These are phyloP conservation scores for Cephus pygmeus DNA, from an alignment of 2,888 invertebrate species.

Conservation along the genomic window DNA sequence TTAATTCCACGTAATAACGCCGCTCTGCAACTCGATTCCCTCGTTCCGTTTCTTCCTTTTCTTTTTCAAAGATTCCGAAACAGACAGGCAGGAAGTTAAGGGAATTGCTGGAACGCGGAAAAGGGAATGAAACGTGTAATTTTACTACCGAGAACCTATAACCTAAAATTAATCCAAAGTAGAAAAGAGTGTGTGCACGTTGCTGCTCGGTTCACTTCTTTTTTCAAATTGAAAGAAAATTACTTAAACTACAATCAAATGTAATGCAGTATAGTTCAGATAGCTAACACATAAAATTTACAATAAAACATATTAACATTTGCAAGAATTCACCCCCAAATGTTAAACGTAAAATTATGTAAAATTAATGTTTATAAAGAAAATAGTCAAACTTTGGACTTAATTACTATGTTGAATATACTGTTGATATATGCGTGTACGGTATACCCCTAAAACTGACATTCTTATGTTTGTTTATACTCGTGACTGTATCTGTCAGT, in stretches of 20 bases:
- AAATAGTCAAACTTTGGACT: background rate
- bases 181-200: background rate
- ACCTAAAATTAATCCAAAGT: background rate
- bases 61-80: background rate
- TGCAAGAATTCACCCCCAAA: background rate
- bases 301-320: background rate
- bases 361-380: background rate
- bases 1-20: background rate
- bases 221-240: too few relatives aligned
- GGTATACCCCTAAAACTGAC: background rate
- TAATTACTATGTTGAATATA: too few relatives aligned
- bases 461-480: conserved; percentile 34
- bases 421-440: background rate
- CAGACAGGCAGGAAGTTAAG: background rate
- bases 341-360: too few relatives aligned
- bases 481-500: conserved; percentile 36
- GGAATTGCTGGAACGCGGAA: background rate
- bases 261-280: too few relatives aligned
- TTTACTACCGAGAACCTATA: background rate
- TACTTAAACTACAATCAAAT: too few relatives aligned
- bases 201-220: background rate
- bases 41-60: background rate
- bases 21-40: background rate
- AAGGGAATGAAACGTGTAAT: background rate
- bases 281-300: background rate